These are phyloP conservation scores for Aurelia coerulea DNA, from an alignment of 30 jellyfish, hydroid and myxozoan genomes.

Conservation along the genomic window DNA sequence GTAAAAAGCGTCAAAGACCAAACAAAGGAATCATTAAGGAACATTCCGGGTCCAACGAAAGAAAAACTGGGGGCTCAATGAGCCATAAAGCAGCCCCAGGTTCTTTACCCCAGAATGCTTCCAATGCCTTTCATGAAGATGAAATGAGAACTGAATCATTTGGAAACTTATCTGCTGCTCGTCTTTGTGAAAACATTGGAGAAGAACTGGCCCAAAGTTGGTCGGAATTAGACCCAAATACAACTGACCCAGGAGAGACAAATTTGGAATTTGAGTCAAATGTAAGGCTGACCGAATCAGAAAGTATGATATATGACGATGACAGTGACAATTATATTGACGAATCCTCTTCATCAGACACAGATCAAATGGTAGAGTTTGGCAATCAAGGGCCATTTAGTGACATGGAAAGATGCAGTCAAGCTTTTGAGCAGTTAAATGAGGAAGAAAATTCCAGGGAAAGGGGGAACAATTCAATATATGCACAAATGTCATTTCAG, in stretches of 20 bases:
- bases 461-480: conserved; percentile 5
- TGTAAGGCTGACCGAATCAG: neutral
- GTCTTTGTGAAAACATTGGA: neutral
- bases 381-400: neutral
- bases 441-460: neutral
- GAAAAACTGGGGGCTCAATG: neutral
- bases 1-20: neutral
- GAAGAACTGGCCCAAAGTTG: neutral
- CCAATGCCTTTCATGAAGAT: neutral
- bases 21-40: neutral
- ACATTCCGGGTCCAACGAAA: neutral
- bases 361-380: neutral
- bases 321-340: neutral
- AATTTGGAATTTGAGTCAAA: neutral
- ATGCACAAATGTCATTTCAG: conserved; percentile 53
- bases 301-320: neutral
- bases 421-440: neutral
- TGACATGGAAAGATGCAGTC: neutral
- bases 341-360: conserved; percentile 12
- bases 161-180: neutral
- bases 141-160: neutral
- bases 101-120: neutral
- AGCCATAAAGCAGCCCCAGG: too few relatives aligned
- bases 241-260: neutral
- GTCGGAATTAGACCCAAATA: neutral